These are phyloP conservation scores for Drosophila bocqueti DNA, from an alignment of 1,140 invertebrate species.

Conservation along the genomic window DNA sequence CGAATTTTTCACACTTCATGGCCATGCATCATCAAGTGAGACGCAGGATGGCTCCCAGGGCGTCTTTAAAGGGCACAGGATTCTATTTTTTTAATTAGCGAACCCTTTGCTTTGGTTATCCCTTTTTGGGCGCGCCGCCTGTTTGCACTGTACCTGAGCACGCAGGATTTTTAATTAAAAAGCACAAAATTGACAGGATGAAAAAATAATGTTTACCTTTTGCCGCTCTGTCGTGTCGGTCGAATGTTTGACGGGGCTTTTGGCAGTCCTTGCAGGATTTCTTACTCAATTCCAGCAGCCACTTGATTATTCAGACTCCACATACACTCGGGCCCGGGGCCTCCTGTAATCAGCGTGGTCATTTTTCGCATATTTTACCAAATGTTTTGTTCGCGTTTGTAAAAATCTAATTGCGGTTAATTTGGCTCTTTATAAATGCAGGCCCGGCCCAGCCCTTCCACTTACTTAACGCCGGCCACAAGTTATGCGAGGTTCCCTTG, in stretches of 20 bases:
- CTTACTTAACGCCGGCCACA: constrained; percentile 20
- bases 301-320: constrained; percentile 45
- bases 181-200: constrained; percentile 58
- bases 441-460: constrained; percentile 9
- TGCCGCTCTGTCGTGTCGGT: background rate
- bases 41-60: constrained; percentile 7
- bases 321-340: constrained; percentile 24
- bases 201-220: constrained; percentile 54
- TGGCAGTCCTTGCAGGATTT: constrained; percentile 27
- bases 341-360: constrained; percentile 22
- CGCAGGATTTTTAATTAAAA: constrained; percentile 73
- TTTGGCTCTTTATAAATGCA: constrained; percentile 50
- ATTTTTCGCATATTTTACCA: constrained; percentile 30
- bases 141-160: constrained; percentile 44
- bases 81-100: constrained; percentile 74
- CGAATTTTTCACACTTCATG: constrained; percentile 71
- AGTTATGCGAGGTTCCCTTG: constrained; percentile 40
- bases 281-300: constrained; percentile 12
- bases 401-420: constrained; percentile 69
- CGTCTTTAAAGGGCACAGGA: constrained; percentile 52
- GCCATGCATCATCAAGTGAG: constrained; percentile 36
- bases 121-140: constrained; percentile 30
- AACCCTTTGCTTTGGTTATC: constrained; percentile 40
- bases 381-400: constrained; percentile 47
- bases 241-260: constrained; percentile 18